phyloP scores from a whole-genome alignment of 2,797 vertebrate genomes.

The Pristis pectinata region DNA sequence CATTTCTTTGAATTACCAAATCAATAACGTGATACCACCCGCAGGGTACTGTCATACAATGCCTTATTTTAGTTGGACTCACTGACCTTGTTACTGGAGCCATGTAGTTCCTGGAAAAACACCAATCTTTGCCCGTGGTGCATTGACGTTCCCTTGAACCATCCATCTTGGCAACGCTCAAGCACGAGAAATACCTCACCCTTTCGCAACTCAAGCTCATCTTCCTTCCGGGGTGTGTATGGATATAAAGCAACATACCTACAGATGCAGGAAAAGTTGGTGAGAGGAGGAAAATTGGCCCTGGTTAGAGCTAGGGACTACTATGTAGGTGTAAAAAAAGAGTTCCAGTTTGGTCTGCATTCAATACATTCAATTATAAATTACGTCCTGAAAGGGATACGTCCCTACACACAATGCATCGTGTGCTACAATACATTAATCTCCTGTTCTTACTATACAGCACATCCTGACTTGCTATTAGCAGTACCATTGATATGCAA shows the following conservation, averaged over 20 bases:
- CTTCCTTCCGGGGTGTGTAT: constrained; percentile 88
- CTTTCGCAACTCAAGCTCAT: constrained; percentile 93
- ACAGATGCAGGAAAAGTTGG: background rate
- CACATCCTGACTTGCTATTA: background rate
- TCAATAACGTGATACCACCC: background rate
- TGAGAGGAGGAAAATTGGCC: background rate
- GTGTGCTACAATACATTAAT: background rate
- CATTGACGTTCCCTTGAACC: constrained; percentile 99
- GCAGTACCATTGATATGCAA: background rate
- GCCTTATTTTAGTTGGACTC: background rate
- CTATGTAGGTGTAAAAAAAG: background rate
- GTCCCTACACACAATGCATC: background rate
- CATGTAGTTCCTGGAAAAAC: constrained; percentile 99
- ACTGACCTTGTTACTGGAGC: constrained; percentile 86
- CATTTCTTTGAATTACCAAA: background rate
- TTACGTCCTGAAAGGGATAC: background rate
- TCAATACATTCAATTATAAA: background rate
- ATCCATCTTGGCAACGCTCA: constrained; percentile 96
- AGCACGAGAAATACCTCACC: constrained; percentile 97
- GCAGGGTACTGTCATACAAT: background rate
- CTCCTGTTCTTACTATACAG: background rate
- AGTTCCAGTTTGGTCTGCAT: background rate
- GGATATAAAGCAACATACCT: constrained; percentile 95
- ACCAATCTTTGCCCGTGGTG: constrained; percentile 94
- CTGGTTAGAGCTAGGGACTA: background rate